A percentile compares a stretch with the other conserved stretches of the same genome.
Evolutionary conservation across 2,113 vertebrate species (phyloP).

Genomic region (Saccopteryx leptura): DNA sequence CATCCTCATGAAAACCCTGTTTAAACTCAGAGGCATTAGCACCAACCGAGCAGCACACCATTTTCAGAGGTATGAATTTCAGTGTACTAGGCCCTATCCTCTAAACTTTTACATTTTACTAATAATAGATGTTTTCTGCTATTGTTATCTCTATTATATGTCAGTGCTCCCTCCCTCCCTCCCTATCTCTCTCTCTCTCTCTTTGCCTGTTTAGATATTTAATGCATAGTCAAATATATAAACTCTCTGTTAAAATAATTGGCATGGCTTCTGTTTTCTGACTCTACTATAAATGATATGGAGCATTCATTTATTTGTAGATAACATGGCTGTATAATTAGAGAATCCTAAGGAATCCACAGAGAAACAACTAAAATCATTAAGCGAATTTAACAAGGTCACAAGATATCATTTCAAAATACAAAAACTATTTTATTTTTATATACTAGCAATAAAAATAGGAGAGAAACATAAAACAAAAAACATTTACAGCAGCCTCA

Average conservation of each 20-base stretch:
- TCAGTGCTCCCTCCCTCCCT: neutral
- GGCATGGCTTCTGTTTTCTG: neutral
- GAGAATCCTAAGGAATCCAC: neutral
- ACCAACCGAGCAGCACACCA: neutral
- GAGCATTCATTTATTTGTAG: neutral
- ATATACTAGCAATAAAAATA: neutral
- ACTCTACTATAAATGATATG: neutral
- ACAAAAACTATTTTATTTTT: conserved; percentile 32
- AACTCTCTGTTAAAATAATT: neutral
- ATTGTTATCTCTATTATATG: neutral
- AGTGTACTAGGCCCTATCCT: neutral
- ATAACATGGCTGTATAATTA: neutral
- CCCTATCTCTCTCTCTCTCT: too few relatives aligned
- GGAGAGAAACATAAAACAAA: neutral
- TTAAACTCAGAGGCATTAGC: neutral
- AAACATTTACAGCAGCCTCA: neutral
- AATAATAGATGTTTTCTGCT: neutral
- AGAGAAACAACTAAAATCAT: neutral
- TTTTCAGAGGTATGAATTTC: neutral
- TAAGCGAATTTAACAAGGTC: neutral
- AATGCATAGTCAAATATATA: neutral
- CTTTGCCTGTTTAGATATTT: neutral
- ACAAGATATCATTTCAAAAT: neutral
- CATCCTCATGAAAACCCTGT: neutral
- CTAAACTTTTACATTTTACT: neutral